Evolutionary conservation across 1,140 invertebrate genomes (phyloP).

Genomic region (Hesperophylax magnus): DNA sequence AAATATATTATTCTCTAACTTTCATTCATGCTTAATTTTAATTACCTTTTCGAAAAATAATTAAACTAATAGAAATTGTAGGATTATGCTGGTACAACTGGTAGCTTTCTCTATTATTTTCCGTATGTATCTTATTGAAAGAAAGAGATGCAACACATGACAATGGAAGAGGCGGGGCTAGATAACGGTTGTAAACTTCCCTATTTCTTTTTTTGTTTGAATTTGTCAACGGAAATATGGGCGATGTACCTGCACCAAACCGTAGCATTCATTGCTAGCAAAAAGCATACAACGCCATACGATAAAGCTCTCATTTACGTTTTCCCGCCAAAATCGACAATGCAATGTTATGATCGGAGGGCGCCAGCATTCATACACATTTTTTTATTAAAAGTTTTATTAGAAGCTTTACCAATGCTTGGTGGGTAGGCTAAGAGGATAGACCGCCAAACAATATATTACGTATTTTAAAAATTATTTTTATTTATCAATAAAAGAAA

Average conservation of each 20-base stretch:
- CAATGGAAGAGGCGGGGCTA: slow-evolving; percentile 33
- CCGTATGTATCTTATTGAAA: slow-evolving; percentile 7
- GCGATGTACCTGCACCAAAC: neutral
- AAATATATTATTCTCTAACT: no score
- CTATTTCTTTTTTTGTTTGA: slow-evolving; percentile 32
- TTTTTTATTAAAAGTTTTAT: no score
- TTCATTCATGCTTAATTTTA: neutral
- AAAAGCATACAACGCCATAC: neutral
- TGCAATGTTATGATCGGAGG: no score
- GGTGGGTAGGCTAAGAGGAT: no score
- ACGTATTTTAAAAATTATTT: no score
- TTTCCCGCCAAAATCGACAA: neutral
- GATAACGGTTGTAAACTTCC: slow-evolving; percentile 41
- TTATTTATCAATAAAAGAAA: no score
- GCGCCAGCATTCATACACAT: no score
- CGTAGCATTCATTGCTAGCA: neutral
- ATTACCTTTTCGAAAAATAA: neutral
- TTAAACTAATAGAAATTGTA: slow-evolving; percentile 17
- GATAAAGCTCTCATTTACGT: neutral
- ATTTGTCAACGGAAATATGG: slow-evolving; percentile 26
- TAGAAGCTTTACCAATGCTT: no score
- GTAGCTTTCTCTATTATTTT: neutral
- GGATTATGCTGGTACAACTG: neutral
- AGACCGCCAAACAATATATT: neutral
- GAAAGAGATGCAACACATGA: slow-evolving; percentile 31